These are phyloP conservation scores for Tachysurus vachellii DNA, from an alignment of 2,113 vertebrate species.

Conservation along the genomic window DNA sequence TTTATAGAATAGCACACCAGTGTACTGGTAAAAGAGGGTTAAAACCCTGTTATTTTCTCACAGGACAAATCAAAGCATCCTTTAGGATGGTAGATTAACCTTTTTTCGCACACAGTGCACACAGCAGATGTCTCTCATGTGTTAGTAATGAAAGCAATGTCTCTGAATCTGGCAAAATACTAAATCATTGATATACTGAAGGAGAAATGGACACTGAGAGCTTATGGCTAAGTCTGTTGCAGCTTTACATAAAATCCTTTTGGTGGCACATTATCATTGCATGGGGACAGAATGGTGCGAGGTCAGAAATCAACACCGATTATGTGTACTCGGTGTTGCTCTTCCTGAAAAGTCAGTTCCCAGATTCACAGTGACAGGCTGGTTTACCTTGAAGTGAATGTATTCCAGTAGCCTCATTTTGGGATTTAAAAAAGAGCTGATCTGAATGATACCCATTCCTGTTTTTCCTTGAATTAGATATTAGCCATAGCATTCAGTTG, in stretches of 20 bases:
- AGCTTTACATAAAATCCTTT: conserved; percentile 13
- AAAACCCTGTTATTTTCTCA: not conserved
- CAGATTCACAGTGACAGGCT: conserved; percentile 5
- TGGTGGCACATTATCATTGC: not conserved
- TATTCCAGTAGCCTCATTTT: not conserved
- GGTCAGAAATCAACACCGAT: conserved; percentile 8
- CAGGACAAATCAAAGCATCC: not conserved
- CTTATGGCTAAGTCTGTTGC: conserved; percentile 6
- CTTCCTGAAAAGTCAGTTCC: conserved; percentile 2
- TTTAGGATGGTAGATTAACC: not conserved
- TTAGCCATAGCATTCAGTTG: not conserved
- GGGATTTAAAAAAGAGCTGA: not conserved
- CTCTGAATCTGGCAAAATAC: not conserved
- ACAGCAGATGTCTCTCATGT: not conserved
- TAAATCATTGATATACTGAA: conserved; percentile 18
- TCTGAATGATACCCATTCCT: not conserved
- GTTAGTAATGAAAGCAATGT: not conserved
- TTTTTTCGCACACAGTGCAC: not conserved
- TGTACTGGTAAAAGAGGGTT: no score
- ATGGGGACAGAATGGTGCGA: conserved; percentile 10
- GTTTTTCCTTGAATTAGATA: not conserved
- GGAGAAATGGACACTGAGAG: conserved; percentile 23
- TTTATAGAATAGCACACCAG: not conserved
- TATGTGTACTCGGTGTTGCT: not conserved
- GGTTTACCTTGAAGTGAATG: conserved; percentile 1